Percentiles rank a stretch among this genome's conserved stretches.
These are phyloP conservation scores for Cryptocephalus moraei DNA, from an alignment of 2,888 invertebrate genomes.

Conservation along the genomic window DNA sequence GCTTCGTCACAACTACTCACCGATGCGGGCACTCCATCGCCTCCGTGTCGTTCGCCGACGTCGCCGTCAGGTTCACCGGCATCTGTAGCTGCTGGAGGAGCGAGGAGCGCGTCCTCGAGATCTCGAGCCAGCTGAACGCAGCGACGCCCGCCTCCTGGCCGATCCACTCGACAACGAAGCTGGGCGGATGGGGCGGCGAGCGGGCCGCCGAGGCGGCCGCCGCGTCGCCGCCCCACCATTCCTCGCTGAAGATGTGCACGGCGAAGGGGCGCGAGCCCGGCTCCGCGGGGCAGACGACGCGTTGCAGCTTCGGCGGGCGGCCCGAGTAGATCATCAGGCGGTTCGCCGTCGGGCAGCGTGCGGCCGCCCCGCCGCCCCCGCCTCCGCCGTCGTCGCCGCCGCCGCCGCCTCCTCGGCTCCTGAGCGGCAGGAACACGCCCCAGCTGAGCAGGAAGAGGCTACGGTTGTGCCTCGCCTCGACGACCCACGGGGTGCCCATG, in stretches of 20 bases:
- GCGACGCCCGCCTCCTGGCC: slow-evolving; percentile 64
- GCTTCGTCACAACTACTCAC: too few species aligned
- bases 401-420: slow-evolving; percentile 47
- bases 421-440: slow-evolving; percentile 64
- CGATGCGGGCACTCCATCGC: slow-evolving; percentile 41
- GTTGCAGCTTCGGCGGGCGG: slow-evolving; percentile 48
- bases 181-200: slow-evolving; percentile 42
- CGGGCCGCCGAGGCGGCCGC: slow-evolving; percentile 26
- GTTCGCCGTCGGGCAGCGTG: slow-evolving; percentile 66
- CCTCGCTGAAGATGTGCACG: slow-evolving; percentile 70
- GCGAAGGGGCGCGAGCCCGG: slow-evolving; percentile 55
- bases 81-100: slow-evolving; percentile 48
- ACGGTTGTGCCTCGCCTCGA: slow-evolving; percentile 68
- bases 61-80: slow-evolving; percentile 39
- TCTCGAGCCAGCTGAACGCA: slow-evolving; percentile 70
- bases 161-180: slow-evolving; percentile 58
- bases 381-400: slow-evolving; percentile 44
- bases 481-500: slow-evolving; percentile 65
- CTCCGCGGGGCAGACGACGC: slow-evolving; percentile 63
- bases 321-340: slow-evolving; percentile 74
- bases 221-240: slow-evolving; percentile 52
- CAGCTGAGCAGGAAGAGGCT: slow-evolving; percentile 74
- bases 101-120: slow-evolving; percentile 54
- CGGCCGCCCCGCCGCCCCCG: slow-evolving; percentile 27
- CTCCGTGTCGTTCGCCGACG: slow-evolving; percentile 43